Evolutionary conservation across 2,113 vertebrate species (phyloP).

Genomic region (Danionella cerebrum): DNA sequence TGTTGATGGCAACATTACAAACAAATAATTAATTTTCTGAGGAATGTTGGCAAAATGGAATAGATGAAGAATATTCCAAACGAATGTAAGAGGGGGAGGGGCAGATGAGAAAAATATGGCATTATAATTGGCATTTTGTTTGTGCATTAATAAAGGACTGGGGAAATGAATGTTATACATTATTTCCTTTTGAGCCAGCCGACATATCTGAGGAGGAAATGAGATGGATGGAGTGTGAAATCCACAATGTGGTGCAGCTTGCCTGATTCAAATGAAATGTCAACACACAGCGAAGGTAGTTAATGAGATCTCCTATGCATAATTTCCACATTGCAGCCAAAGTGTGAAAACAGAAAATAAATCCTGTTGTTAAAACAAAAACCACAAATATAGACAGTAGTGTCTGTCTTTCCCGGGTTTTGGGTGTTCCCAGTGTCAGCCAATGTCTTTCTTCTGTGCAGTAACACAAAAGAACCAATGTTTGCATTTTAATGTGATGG

Average conservation of each 20-base stretch:
- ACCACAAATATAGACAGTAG: not conserved
- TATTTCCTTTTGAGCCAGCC: constrained; percentile 22
- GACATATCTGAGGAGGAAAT: constrained; percentile 27
- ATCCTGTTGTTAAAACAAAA: constrained; percentile 29
- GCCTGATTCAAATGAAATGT: constrained; percentile 47
- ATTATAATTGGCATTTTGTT: constrained; percentile 22
- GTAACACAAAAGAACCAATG: too few relatives aligned
- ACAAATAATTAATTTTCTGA: not conserved
- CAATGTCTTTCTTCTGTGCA: not conserved
- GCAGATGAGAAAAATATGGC: not conserved
- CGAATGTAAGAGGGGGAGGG: not conserved
- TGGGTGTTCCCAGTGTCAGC: not conserved
- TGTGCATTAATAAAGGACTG: constrained; percentile 24
- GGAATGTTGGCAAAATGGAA: not conserved
- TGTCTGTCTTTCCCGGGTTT: not conserved
- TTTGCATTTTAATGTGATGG: too few relatives aligned
- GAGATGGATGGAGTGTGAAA: constrained; percentile 40
- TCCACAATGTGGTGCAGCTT: constrained; percentile 28
- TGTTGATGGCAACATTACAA: not conserved
- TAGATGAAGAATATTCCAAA: not conserved
- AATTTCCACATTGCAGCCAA: constrained; percentile 38
- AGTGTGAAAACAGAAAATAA: constrained; percentile 35
- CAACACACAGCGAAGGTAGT: constrained; percentile 36
- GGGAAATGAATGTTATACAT: constrained; percentile 30
- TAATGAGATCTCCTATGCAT: constrained; percentile 42